Evolutionary conservation across 1,140 invertebrate species (phyloP).

Genomic region (Helicoverpa zea): DNA sequence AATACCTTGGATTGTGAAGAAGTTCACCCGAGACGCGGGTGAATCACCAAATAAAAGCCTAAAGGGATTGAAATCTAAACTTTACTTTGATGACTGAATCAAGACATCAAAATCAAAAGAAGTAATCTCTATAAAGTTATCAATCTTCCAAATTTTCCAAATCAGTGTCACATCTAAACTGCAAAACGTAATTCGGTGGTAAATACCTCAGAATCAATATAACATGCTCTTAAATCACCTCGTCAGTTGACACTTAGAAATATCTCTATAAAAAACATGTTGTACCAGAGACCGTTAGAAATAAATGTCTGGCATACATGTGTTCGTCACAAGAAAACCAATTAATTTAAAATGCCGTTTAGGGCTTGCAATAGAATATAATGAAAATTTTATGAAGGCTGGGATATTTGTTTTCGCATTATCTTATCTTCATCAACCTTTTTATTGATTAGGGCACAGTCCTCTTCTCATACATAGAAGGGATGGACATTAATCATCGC

Average conservation of each 20-base stretch:
- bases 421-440: background rate
- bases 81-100: no score
- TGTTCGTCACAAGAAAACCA: conserved; percentile 4
- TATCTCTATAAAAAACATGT: conserved; percentile 67
- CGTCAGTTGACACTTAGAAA: conserved; percentile 53
- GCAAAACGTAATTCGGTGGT: background rate
- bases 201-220: conserved; percentile 39
- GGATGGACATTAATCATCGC: no score
- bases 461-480: no score
- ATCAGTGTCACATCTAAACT: background rate
- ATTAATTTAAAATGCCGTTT: conserved; percentile 26
- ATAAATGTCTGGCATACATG: conserved; percentile 2
- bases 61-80: no score
- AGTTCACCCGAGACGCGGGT: no score
- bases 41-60: no score
- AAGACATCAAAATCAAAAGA: no score
- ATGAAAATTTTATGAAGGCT: conserved; percentile 11
- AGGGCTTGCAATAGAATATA: background rate
- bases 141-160: no score
- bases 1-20: no score
- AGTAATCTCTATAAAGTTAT: no score
- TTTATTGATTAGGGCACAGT: background rate
- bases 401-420: background rate
- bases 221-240: conserved; percentile 49
- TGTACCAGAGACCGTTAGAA: conserved; percentile 67